Evolutionary conservation across 2,888 invertebrate species (phyloP).

Genomic region (Prenolepis imparis): DNA sequence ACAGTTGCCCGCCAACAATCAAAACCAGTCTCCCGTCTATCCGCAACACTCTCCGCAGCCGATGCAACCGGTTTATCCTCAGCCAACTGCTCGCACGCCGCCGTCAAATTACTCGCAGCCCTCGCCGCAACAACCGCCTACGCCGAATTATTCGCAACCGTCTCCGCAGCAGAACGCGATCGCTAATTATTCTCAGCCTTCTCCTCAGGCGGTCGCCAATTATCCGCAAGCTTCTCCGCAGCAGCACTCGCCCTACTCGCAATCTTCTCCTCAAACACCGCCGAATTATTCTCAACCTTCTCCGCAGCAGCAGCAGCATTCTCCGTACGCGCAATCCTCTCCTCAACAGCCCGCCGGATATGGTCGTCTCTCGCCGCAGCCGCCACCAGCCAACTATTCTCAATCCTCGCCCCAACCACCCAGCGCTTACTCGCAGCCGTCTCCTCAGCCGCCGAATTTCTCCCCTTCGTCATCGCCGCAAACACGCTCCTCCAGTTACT

Average conservation of each 20-base stretch:
- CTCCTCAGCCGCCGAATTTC: constrained; percentile 85
- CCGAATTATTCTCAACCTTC: constrained; percentile 87
- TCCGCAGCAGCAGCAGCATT: constrained; percentile 64
- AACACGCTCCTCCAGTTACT: constrained; percentile 78
- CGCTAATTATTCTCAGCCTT: constrained; percentile 77
- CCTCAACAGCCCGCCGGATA: constrained; percentile 78
- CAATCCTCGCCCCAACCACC: constrained; percentile 72
- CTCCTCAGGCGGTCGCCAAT: constrained; percentile 71
- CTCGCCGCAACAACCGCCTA: constrained; percentile 75
- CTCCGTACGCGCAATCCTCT: constrained; percentile 75
- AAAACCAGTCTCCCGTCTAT: constrained; percentile 77
- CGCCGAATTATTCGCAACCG: constrained; percentile 76
- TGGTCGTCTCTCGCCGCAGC: constrained; percentile 60
- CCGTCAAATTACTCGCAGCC: constrained; percentile 67
- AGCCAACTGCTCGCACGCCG: constrained; percentile 82
- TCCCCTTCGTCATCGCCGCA: constrained; percentile 78
- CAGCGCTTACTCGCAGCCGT: constrained; percentile 74
- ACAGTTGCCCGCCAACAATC: constrained; percentile 67
- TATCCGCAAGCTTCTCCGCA: constrained; percentile 84
- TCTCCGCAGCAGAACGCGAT: constrained; percentile 81
- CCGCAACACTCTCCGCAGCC: constrained; percentile 79
- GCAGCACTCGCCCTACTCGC: constrained; percentile 78
- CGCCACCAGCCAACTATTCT: constrained; percentile 60
- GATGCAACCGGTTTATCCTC: constrained; percentile 82
- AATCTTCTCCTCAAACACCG: constrained; percentile 78